Evolutionary conservation across 2,113 vertebrate species (phyloP).

Genomic region (Aptenodytes forsteri): DNA sequence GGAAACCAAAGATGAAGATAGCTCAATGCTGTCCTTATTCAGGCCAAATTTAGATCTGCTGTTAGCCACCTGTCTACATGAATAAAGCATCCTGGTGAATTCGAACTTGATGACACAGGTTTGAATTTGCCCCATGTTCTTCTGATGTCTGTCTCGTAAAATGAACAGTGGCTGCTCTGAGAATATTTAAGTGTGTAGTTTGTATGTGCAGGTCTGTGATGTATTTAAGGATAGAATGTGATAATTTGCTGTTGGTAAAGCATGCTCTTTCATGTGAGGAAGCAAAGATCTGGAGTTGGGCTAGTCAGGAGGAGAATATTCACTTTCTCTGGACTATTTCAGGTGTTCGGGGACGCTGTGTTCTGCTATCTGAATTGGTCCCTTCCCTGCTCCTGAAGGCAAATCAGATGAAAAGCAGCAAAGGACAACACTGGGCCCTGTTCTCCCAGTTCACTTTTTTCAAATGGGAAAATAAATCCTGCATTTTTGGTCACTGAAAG

Average conservation of each 20-base stretch:
- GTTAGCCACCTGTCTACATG: background rate
- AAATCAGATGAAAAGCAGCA: background rate
- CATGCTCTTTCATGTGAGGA: background rate
- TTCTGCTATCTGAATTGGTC: background rate
- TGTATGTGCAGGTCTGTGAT: background rate
- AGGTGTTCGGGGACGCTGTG: background rate
- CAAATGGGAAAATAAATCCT: background rate
- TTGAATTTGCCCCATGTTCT: background rate
- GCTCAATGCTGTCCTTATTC: background rate
- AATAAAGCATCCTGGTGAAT: background rate
- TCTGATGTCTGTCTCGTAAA: background rate
- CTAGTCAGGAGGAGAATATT: background rate
- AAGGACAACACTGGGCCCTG: background rate
- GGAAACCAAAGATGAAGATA: background rate
- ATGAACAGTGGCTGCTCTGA: background rate
- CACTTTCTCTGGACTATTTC: background rate
- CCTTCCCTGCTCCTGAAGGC: background rate
- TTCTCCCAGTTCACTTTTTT: background rate
- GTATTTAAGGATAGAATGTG: background rate
- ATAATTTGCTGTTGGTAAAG: background rate
- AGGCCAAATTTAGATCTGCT: background rate
- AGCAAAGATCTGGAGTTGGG: background rate
- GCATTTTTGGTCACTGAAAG: background rate
- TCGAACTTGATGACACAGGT: background rate
- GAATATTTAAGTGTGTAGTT: background rate